A percentile compares a stretch with the other conserved stretches of the same genome.
These are phyloP conservation scores for Chloroclysta siterata DNA, from an alignment of 2,888 invertebrate species.

Conservation along the genomic window DNA sequence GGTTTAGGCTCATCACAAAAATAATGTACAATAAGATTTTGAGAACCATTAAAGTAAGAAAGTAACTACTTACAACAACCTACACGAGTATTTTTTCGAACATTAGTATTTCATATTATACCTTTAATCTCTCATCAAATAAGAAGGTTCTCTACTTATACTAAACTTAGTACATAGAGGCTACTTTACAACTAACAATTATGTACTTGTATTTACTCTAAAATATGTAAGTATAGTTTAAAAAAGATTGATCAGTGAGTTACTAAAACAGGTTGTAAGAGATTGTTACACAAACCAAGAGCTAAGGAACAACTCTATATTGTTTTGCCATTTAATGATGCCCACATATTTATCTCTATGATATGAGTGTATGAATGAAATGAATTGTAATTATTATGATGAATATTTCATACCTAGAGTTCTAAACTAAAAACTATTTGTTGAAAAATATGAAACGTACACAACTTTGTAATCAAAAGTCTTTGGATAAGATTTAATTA, in stretches of 20 bases:
- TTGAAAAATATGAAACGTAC: background rate
- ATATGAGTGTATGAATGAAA: too few relatives aligned
- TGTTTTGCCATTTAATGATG: too few relatives aligned
- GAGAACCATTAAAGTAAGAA: constrained; percentile 9
- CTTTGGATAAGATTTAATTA: background rate
- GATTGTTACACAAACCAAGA: too few relatives aligned
- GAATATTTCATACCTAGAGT: too few relatives aligned
- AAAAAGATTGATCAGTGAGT: background rate
- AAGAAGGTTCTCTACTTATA: background rate
- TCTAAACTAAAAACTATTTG: too few relatives aligned
- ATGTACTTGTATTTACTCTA: background rate
- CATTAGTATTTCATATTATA: background rate
- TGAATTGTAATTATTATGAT: too few relatives aligned
- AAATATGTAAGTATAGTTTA: background rate
- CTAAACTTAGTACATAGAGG: background rate
- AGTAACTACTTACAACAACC: constrained; percentile 6
- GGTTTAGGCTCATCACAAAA: constrained; percentile 57
- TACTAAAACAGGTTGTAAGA: background rate
- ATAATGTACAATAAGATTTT: constrained; percentile 23
- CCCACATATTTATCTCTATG: too few relatives aligned
- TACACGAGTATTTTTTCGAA: too few relatives aligned
- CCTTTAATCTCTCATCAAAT: background rate
- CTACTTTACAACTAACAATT: background rate
- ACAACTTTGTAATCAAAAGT: too few relatives aligned
- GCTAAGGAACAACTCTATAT: too few relatives aligned